Conservation (phyloP, 2,888 invertebrate species). For the Steromphala cineraria region DNA sequence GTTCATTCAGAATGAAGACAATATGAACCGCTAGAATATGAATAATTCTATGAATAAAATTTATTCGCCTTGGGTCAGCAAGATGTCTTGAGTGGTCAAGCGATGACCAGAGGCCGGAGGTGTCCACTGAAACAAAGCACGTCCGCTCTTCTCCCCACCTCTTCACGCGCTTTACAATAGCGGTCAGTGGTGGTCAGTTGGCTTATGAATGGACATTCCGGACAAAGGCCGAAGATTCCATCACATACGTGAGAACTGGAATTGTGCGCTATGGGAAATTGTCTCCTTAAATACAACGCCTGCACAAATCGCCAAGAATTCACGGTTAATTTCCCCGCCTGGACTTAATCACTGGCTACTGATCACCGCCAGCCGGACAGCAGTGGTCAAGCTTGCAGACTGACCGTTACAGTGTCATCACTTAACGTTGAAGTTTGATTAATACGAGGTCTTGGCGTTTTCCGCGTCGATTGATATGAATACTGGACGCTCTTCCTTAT, state of each 20-base stretch:
- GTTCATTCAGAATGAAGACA: slow-evolving; percentile 1
- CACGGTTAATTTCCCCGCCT: slow-evolving; percentile 15
- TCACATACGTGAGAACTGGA: neutral
- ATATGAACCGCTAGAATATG: slow-evolving; percentile 6
- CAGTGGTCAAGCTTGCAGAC: slow-evolving; percentile 1
- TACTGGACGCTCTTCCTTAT: neutral
- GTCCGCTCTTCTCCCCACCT: neutral
- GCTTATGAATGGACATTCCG: slow-evolving; percentile 8
- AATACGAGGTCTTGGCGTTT: slow-evolving; percentile 7
- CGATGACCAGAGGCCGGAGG: neutral
- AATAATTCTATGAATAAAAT: slow-evolving; percentile 19
- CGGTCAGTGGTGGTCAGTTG: slow-evolving; percentile 16
- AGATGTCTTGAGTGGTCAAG: slow-evolving; percentile 15
- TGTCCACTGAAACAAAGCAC: slow-evolving; percentile 6
- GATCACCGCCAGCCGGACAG: slow-evolving; percentile 11
- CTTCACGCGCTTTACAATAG: neutral
- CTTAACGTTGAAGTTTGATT: slow-evolving; percentile 19
- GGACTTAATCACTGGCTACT: slow-evolving; percentile 16
- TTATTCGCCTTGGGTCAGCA: slow-evolving; percentile 7
- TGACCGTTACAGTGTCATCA: slow-evolving; percentile 21
- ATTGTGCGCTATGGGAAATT: slow-evolving; percentile 15
- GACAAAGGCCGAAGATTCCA: slow-evolving; percentile 9
- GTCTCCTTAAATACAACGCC: slow-evolving; percentile 1
- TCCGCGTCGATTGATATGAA: slow-evolving; percentile 8
- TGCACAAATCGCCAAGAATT: neutral